Evolutionary conservation across 2,888 invertebrate genomes (phyloP).

Genomic region (Cryptops parisi): DNA sequence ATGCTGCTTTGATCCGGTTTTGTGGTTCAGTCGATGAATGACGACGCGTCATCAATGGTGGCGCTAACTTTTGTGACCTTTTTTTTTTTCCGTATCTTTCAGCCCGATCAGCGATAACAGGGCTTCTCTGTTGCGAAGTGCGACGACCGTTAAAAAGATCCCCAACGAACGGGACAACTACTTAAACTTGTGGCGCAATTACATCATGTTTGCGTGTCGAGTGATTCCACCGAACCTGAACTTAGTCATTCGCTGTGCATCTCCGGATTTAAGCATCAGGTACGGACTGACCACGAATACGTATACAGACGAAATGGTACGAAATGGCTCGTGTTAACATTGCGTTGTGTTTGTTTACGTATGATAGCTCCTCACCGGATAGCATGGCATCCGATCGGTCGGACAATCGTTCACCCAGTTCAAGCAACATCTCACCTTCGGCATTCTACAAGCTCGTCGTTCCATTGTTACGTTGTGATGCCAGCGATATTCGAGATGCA

Average conservation of each 20-base stretch:
- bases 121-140: constrained; percentile 78
- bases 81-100: constrained; percentile 24
- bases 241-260: constrained; percentile 75
- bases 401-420: constrained; percentile 56
- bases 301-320: background rate
- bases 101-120: constrained; percentile 93
- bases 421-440: constrained; percentile 51
- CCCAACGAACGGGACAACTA: constrained; percentile 88
- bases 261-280: constrained; percentile 82
- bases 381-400: constrained; percentile 57
- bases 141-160: constrained; percentile 73
- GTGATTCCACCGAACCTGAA: constrained; percentile 85
- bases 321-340: no score
- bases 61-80: background rate
- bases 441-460: constrained; percentile 85
- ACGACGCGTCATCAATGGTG: no score
- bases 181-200: constrained; percentile 95
- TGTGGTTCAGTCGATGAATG: no score
- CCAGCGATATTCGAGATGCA: constrained; percentile 82
- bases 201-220: constrained; percentile 88
- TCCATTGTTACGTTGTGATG: constrained; percentile 83
- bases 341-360: constrained; percentile 5
- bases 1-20: no score
- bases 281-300: no score
- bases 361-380: constrained; percentile 72